Evolutionary conservation across 2,113 vertebrate genomes (phyloP).

Genomic region (Oxyruncus cristatus): DNA sequence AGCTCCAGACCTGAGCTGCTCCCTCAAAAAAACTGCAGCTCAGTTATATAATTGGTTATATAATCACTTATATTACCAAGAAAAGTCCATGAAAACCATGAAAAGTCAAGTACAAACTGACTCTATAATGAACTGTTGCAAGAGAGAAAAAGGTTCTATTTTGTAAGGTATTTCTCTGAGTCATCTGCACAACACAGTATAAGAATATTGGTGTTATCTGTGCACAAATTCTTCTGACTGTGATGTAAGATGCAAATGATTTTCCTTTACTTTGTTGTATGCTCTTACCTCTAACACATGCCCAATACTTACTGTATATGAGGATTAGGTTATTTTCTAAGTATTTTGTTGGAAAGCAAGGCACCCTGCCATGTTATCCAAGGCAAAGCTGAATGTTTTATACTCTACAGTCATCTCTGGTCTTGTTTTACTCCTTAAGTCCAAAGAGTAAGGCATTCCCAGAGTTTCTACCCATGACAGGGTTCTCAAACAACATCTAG

Average conservation of each 20-base stretch:
- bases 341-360: background rate
- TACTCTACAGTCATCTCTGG: background rate
- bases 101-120: background rate
- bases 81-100: no score
- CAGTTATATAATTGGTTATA: no score
- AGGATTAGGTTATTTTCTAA: background rate
- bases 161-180: background rate
- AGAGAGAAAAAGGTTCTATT: background rate
- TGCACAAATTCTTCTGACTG: background rate
- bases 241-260: background rate
- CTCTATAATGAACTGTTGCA: background rate
- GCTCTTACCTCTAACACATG: background rate
- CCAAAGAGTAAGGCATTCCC: background rate
- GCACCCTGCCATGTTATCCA: background rate
- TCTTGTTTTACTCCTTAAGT: background rate
- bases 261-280: background rate
- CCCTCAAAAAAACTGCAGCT: background rate
- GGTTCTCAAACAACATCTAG: background rate
- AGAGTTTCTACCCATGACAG: background rate
- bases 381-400: background rate
- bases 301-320: background rate
- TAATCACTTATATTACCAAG: no score
- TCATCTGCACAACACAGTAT: background rate
- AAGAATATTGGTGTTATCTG: background rate
- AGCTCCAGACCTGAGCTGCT: background rate